Base-by-base conservation (phyloP, 1,140 invertebrate species). In the Drosophila virilis region DNA sequence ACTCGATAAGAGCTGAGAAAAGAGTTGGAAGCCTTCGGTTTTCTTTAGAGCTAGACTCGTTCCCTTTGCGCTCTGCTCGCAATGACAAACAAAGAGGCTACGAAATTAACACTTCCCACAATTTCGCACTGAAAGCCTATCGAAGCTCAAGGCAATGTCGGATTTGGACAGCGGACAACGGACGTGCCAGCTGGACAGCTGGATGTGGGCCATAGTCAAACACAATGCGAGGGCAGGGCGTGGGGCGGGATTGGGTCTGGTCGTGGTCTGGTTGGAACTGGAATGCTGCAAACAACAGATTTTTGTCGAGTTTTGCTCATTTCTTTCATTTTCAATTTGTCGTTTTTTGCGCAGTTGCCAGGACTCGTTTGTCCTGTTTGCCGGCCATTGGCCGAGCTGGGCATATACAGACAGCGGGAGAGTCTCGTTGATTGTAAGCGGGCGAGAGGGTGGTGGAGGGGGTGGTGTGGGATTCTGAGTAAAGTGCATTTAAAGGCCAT, bases 51-150 rank as follows among this genome's bases (percentile, higher is more conserved):
- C 22, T 28, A 28, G 22, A 4, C 22, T 28, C 38, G 10, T 40
- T 8, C 8, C 13, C 15, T 22, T 22, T 48, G 8, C 45, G 15
- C 54, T 60, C 22, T 61, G 48, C 45, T 32, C 22, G 60, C 68
- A 85, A 64, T 74, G 84, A 69, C 83, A 86, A 83, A 88, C 83
- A 86, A 83, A 76, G 75, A 65, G 79, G 79, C 83, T 80, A 77
- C 77, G 59, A 88, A 88, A 88, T 88, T 88, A 89, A 88, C 84
- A 88, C 84, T 88, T 88, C 79, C 79, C 80, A 74, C 75, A 59
- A 55, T 45, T 80, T 68, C 52, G 69, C 59, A 62, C 73, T 33
- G 57, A 43, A n/a, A 65, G 76, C 68, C 83, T 77, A 86, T 88
- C 76, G 83, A 83, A 57, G 83, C 84, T 79, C 72, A 82, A 77